These are phyloP conservation scores for Brachionus paranguensis DNA, from an alignment of 1,140 invertebrate genomes.

Conservation along the genomic window DNA sequence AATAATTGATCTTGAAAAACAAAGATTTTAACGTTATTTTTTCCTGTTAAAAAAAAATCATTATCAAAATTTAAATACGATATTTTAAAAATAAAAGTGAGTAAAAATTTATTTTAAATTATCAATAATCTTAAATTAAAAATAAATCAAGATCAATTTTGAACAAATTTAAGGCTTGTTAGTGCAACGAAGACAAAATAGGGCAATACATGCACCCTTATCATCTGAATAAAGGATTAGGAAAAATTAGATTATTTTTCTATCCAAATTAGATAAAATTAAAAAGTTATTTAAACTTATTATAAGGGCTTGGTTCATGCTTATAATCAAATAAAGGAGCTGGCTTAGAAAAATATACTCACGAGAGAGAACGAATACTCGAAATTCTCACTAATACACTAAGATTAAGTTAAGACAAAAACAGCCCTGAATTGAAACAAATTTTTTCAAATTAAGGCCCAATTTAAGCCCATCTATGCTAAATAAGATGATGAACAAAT, in stretches of 20 bases:
- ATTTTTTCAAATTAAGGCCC: not conserved
- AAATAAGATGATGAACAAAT: not conserved
- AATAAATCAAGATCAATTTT: not conserved
- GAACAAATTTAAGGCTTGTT: not conserved
- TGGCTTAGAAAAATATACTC: not conserved
- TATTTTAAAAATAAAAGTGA: no score
- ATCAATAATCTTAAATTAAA: not conserved
- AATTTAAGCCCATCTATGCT: not conserved
- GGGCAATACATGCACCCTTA: not conserved
- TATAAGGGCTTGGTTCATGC: not conserved
- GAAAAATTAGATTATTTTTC: not conserved
- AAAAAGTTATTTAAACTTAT: conserved; percentile 3
- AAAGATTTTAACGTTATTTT: no score
- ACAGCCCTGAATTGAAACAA: not conserved
- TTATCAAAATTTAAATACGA: no score
- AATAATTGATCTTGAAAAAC: no score
- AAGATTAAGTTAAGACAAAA: not conserved
- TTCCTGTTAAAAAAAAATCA: no score
- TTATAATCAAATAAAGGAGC: not conserved
- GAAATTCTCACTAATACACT: not conserved
- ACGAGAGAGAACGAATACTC: not conserved
- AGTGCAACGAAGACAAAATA: not conserved
- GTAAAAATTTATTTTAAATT: not conserved
- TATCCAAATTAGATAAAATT: not conserved
- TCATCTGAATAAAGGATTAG: not conserved